These are phyloP conservation scores for Goniozus legneri DNA, from an alignment of 1,140 invertebrate species.

Conservation along the genomic window DNA sequence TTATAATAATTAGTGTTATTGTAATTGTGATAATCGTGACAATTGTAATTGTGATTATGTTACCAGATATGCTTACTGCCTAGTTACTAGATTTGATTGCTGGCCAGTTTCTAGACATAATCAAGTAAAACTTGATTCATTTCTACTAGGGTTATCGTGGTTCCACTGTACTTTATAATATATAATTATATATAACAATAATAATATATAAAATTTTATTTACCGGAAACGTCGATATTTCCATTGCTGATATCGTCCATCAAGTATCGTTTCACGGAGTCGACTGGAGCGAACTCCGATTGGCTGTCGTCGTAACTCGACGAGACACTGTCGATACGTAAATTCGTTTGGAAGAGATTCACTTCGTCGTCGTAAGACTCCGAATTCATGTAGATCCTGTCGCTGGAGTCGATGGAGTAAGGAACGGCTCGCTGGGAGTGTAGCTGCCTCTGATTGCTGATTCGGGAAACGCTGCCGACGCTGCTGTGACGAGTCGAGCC, in stretches of 20 bases:
- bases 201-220: constrained; percentile 6
- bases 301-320: constrained; percentile 32
- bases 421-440: not conserved
- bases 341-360: constrained; percentile 17
- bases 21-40: no score
- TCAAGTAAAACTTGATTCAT: no score
- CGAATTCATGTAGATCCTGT: constrained; percentile 23
- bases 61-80: no score
- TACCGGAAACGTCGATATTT: constrained; percentile 34
- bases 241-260: constrained; percentile 28
- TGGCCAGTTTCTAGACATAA: no score
- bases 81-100: no score
- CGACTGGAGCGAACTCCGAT: constrained; percentile 48
- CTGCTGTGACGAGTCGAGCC: no score
- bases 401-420: constrained; percentile 15
- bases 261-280: constrained; percentile 42
- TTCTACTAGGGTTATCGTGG: no score
- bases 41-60: no score
- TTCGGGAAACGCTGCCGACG: no score
- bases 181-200: no score
- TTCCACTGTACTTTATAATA: no score
- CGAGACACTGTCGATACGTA: constrained; percentile 25
- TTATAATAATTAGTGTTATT: no score
- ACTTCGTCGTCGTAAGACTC: constrained; percentile 27
- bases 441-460: constrained; percentile 7